phyloP scores from a whole-genome alignment of 64 coral and sea anemone species.

The Dendrophyllia cribrosa region DNA sequence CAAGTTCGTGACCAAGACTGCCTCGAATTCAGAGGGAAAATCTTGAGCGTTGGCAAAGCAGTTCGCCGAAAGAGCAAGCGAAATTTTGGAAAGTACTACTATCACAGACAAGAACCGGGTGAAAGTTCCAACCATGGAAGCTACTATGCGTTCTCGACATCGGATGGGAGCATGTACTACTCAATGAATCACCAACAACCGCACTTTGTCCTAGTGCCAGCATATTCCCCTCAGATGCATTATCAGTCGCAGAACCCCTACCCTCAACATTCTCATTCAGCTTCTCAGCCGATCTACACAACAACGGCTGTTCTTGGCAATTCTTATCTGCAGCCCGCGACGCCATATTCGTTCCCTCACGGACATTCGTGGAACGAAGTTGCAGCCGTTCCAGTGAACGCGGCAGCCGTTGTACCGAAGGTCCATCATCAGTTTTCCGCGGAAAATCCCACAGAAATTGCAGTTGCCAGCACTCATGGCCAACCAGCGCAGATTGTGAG shows the following conservation, averaged over 20 bases:
- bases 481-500: constrained; percentile 66
- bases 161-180: constrained; percentile 70
- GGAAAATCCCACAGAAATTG: constrained; percentile 52
- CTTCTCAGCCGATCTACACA: constrained; percentile 52
- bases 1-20: constrained; percentile 73
- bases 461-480: constrained; percentile 38
- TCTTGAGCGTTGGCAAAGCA: constrained; percentile 83
- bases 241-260: constrained; percentile 85
- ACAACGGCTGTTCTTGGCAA: constrained; percentile 35
- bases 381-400: constrained; percentile 39
- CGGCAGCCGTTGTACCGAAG: constrained; percentile 27
- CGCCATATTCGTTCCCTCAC: constrained; percentile 42
- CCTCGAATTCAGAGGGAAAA: constrained; percentile 95
- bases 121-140: constrained; percentile 52
- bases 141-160: constrained; percentile 57
- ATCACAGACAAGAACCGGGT: constrained; percentile 66
- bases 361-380: constrained; percentile 56
- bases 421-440: constrained; percentile 36
- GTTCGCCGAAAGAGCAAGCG: constrained; percentile 85
- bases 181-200: constrained; percentile 79
- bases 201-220: constrained; percentile 80
- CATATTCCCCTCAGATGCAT: constrained; percentile 87
- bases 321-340: constrained; percentile 35
- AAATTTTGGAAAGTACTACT: constrained; percentile 76
- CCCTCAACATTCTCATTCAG: constrained; percentile 80